Conservation (phyloP, 2,113 vertebrate genomes). For the Heliornis fulica region DNA sequence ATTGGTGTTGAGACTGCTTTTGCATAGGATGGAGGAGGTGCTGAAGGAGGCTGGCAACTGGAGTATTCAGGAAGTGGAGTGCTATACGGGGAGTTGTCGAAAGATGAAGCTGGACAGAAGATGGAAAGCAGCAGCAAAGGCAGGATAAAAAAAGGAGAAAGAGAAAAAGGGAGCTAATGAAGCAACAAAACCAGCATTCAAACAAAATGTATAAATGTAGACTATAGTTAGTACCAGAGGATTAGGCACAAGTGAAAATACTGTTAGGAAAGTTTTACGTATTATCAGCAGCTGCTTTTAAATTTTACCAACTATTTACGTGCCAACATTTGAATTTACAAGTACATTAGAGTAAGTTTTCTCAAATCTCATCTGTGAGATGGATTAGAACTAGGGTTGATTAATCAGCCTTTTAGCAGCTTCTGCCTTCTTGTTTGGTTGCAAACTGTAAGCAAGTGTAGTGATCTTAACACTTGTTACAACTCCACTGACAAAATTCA, state of each 20-base stretch:
- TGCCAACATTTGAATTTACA: constrained; percentile 39
- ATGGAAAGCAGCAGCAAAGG: constrained; percentile 81
- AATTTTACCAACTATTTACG: constrained; percentile 43
- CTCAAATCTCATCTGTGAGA: constrained; percentile 9
- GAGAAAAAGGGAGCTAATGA: constrained; percentile 90
- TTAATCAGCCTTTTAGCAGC: not conserved
- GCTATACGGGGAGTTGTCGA: constrained; percentile 90
- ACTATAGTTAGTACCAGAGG: constrained; percentile 82
- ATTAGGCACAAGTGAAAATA: constrained; percentile 74
- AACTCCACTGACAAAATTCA: not conserved
- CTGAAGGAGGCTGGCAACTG: constrained; percentile 83
- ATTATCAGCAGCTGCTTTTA: constrained; percentile 39
- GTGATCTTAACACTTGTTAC: constrained; percentile 31
- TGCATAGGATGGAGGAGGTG: constrained; percentile 83
- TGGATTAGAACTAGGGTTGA: not conserved
- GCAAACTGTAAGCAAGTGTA: constrained; percentile 38
- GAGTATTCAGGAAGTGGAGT: constrained; percentile 86
- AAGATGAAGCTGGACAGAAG: constrained; percentile 84
- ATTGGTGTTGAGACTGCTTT: constrained; percentile 82
- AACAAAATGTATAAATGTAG: constrained; percentile 78
- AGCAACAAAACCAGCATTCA: constrained; percentile 89
- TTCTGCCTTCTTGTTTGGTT: constrained; percentile 13
- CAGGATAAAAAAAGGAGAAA: constrained; percentile 82
- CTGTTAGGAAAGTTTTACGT: constrained; percentile 61
- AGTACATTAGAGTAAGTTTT: not conserved